Evolutionary conservation across 2,113 vertebrate species (phyloP), one percentile per base, ranked within the genome.

Genomic region (Nannospalax galili): DNA sequence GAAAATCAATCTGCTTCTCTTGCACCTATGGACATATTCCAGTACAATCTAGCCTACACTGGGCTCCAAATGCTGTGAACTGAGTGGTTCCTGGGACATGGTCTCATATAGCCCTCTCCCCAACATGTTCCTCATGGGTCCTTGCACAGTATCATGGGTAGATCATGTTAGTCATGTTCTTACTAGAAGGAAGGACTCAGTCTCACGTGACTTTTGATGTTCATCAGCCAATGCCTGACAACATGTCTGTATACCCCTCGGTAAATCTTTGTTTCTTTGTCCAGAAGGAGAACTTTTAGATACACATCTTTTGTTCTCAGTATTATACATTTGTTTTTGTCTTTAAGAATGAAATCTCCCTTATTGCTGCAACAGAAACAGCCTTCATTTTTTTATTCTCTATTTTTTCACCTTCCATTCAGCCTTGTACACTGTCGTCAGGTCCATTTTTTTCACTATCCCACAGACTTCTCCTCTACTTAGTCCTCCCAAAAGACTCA

Each of bases 1-100:
- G n/a, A n/a, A n/a, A n/a, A n/a, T n/a, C n/a, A n/a, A 12, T 37
- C 5, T 56, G 16, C 22, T 24, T 17, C 48, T 35, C 81, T 22
- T 45, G 37, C n/a, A 8, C n/a, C 2, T 45, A 3, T 26, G 28
- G 22, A 60, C 40, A 6, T 69, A 42, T n/a, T 87, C 40, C 26
- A 73, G 22, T 19, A 69, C 0, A 75, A 26, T 74, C 45, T n/a
- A 40, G 35, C 16, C 16, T 32, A 16, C 65, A 9, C 1, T 45
- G 30, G 4, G 10, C 4, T 58, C 56, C 26, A 7, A 28, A 3
- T 60, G 28, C 0, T 28, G 1, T 24, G 9, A 52, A 0, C 52
- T 14, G 8, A 74, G 52, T 30, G 37, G 20, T 35, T 81, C 9
- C 32, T 6, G n/a, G 58, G 24, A 60, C n/a, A 14, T 1, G 11